phyloP scores from a whole-genome alignment of 2,888 invertebrate genomes.

The Trissoscelio sp. region DNA sequence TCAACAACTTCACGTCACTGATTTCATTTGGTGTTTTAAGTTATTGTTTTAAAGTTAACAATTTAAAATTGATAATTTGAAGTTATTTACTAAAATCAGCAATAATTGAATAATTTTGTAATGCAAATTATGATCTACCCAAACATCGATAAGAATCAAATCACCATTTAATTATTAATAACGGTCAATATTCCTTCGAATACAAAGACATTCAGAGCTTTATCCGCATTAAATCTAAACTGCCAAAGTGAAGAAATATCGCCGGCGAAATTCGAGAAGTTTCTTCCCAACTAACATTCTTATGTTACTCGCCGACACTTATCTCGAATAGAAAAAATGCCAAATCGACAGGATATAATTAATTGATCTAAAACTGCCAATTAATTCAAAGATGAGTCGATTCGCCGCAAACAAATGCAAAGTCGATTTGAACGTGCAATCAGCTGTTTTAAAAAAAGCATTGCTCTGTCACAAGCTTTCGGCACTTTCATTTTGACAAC shows the following conservation, averaged over 20 bases:
- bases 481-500: too few species aligned
- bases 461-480: too few species aligned
- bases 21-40: too few species aligned
- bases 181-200: conserved; percentile 38
- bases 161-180: conserved; percentile 41
- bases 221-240: conserved; percentile 62
- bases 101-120: too few species aligned
- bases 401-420: conserved; percentile 30
- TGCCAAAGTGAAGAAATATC: conserved; percentile 60
- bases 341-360: conserved; percentile 66
- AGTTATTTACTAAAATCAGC: too few species aligned
- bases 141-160: too few species aligned
- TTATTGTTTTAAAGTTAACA: too few species aligned
- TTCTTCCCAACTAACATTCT: conserved; percentile 64
- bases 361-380: conserved; percentile 62
- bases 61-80: too few species aligned
- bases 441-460: too few species aligned
- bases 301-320: conserved; percentile 60
- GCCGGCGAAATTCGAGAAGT: conserved; percentile 55
- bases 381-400: conserved; percentile 57
- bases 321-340: conserved; percentile 64
- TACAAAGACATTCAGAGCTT: conserved; percentile 50
- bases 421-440: too few species aligned
- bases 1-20: too few species aligned
- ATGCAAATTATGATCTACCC: too few species aligned